phyloP scores from a whole-genome alignment of 2,113 vertebrate species.

The Zosterops japonicus region DNA sequence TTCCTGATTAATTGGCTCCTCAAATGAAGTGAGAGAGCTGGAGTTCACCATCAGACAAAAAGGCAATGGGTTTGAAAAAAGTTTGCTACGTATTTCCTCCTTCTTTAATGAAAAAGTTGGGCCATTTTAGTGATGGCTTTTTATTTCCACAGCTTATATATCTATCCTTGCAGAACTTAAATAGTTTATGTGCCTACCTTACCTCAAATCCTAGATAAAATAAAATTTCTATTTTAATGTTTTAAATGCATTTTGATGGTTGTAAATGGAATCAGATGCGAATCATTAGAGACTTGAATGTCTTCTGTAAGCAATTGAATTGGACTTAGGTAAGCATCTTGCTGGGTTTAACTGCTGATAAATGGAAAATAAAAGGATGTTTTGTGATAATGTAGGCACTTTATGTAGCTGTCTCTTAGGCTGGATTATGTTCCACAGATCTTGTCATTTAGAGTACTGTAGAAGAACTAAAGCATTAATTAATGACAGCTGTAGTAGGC shows the following conservation, averaged over 20 bases:
- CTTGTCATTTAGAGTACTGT: neutral
- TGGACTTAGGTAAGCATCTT: neutral
- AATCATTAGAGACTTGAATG: neutral
- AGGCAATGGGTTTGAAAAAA: neutral
- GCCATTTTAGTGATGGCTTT: neutral
- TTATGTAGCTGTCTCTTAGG: neutral
- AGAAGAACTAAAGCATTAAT: neutral
- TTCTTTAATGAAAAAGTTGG: neutral
- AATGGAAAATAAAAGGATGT: neutral
- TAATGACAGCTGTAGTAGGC: neutral
- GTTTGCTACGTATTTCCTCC: neutral
- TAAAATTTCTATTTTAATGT: neutral
- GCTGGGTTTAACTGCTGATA: neutral
- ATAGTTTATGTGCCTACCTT: neutral
- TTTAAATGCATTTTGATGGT: constrained; percentile 7
- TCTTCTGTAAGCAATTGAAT: neutral
- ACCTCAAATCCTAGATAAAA: constrained; percentile 2
- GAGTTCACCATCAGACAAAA: neutral
- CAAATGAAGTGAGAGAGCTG: neutral
- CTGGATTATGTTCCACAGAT: neutral
- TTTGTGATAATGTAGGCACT: neutral
- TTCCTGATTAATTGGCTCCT: neutral
- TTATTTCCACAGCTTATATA: neutral
- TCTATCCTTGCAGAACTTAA: neutral
- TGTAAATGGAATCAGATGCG: neutral